Percentiles rank a stretch among this genome's conserved stretches.
phyloP scores from a whole-genome alignment of 2,113 vertebrate species.

The Perca fluviatilis region DNA sequence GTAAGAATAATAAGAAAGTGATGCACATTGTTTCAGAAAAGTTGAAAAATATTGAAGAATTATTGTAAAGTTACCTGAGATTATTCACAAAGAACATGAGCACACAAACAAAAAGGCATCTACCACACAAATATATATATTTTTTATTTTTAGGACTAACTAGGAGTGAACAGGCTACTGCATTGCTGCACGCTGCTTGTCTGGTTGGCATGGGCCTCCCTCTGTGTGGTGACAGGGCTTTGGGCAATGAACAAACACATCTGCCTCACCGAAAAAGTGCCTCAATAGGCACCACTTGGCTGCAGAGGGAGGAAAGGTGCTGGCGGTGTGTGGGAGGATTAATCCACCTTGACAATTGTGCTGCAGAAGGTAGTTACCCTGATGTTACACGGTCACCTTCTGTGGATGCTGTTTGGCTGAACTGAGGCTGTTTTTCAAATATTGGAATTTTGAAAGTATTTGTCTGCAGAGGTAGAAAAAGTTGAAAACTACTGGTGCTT shows the following conservation, averaged over 20 bases:
- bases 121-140: not conserved
- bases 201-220: constrained; percentile 33
- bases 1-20: too few species aligned
- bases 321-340: constrained; percentile 50
- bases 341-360: constrained; percentile 57
- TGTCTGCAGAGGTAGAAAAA: not conserved
- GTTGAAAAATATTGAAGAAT: not conserved
- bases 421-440: not conserved
- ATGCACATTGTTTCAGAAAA: not conserved
- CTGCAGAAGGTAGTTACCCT: constrained; percentile 5
- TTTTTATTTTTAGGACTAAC: not conserved
- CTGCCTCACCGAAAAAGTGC: constrained; percentile 40
- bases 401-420: constrained; percentile 26
- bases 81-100: not conserved
- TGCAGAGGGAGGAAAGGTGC: constrained; percentile 54
- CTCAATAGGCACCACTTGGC: constrained; percentile 50
- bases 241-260: constrained; percentile 60
- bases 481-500: not conserved
- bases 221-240: constrained; percentile 45
- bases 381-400: constrained; percentile 24
- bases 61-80: not conserved
- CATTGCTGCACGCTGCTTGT: constrained; percentile 23
- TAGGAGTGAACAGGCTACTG: not conserved
- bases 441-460: not conserved
- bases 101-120: not conserved